Base-by-base conservation (phyloP, 2,113 vertebrate species). In the Xenopus laevis region DNA sequence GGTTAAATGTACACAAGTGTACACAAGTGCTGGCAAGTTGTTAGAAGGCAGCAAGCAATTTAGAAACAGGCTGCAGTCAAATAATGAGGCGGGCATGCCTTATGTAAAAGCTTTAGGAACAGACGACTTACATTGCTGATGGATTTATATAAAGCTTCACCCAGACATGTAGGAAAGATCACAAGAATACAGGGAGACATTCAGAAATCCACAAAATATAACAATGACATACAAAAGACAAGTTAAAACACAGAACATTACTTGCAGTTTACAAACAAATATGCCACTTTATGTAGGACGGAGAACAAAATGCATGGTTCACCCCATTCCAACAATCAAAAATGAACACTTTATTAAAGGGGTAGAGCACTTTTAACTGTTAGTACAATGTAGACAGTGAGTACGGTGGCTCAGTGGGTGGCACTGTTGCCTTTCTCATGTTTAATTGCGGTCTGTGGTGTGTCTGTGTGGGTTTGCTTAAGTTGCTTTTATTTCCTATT, bases 61-160 rank as follows among this genome's bases (percentile, higher is more conserved):
- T 62, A 21, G 16, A 62, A 61, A 63, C 13, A 62, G 63, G 66
- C 66, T 69, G 58, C 73, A 44, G 66, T 33, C 65, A 62, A 67
- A 81, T 64, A 82, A 82, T 77, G 87, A 83, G 77, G 80, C 86
- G 84, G 83, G 80, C 92, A 93, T 92, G 92, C 90, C 86, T 83
- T 67, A 78, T 68, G 80, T 62, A 85, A 70, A 83, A 77, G 79
- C 60, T 89, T 87, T 87, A 91, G 90, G 89, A 90, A 83, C 74
- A 75, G 77, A 67, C 84, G 88, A 93, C 92, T 94, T 90, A 94
- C 93, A 92, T 93, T 94, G 91, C 88, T 92, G 92, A 94, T 89
- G 88, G 93, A 93, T 79, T 94, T 94, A 91, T 94, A 91, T 86
- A 94, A 93, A 87, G 91, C 91, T 88, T 94, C 92, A 87, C 93